phyloP scores from a whole-genome alignment of 2,113 vertebrate genomes.

The Calonectris borealis region DNA sequence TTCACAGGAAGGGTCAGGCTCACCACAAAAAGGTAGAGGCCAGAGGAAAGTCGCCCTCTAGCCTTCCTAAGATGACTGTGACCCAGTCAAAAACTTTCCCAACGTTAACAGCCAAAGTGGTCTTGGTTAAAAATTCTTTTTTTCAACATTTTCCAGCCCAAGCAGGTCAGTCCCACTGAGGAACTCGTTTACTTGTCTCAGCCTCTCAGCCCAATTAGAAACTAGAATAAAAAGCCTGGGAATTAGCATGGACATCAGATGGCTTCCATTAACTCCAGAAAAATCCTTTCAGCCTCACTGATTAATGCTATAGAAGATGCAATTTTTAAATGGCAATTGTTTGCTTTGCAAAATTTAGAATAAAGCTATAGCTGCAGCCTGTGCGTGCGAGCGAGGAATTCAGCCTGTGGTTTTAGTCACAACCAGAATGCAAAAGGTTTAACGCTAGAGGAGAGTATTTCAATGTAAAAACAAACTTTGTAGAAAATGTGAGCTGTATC shows the following conservation, averaged over 20 bases:
- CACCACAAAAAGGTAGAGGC: neutral
- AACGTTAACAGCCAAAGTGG: slow-evolving; percentile 1
- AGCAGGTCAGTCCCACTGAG: slow-evolving; percentile 26
- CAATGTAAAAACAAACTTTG: neutral
- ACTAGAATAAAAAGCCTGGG: slow-evolving; percentile 49
- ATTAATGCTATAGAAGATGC: neutral
- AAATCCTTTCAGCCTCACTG: neutral
- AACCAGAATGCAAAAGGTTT: neutral
- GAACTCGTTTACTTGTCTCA: neutral
- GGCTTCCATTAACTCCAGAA: slow-evolving; percentile 55
- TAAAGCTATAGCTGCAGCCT: neutral
- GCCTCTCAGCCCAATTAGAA: slow-evolving; percentile 29
- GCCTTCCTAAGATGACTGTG: neutral
- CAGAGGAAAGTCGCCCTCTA: neutral
- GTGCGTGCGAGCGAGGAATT: neutral
- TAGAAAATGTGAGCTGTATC: neutral
- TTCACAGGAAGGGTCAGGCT: neutral
- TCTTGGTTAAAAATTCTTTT: neutral
- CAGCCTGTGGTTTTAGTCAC: neutral
- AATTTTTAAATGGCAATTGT: slow-evolving; percentile 16
- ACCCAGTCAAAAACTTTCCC: neutral
- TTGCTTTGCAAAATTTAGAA: neutral
- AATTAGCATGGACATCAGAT: slow-evolving; percentile 52
- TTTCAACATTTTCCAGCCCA: neutral
- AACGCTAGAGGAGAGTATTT: neutral